phyloP scores from a whole-genome alignment of 2,113 vertebrate genomes.

The Semicossyphus pulcher region DNA sequence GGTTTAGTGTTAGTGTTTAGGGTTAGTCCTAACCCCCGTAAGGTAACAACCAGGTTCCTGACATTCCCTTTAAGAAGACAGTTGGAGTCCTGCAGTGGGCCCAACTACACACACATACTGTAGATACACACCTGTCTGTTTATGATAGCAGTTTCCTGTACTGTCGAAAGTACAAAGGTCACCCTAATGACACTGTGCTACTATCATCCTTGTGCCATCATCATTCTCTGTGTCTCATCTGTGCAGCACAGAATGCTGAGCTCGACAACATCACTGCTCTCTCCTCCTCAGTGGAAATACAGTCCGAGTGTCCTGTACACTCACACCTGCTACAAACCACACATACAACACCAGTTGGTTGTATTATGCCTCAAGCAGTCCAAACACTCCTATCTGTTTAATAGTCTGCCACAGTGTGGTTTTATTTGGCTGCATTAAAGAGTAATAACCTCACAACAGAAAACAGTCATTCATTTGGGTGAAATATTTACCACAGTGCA shows the following conservation, averaged over 20 bases:
- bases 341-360: slow-evolving; percentile 10
- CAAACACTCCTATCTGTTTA: not conserved
- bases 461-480: not conserved
- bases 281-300: slow-evolving; percentile 52
- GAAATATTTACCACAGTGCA: not conserved
- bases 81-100: too few species aligned
- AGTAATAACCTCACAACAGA: not conserved
- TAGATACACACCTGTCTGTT: too few species aligned
- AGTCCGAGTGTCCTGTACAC: slow-evolving; percentile 14
- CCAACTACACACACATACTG: too few species aligned
- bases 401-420: too few species aligned
- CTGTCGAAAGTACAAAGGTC: too few species aligned
- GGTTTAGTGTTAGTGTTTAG: too few species aligned
- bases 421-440: not conserved
- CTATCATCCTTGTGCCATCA: slow-evolving; percentile 2
- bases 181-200: slow-evolving; percentile 14
- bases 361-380: slow-evolving; percentile 15
- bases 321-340: not conserved
- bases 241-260: slow-evolving; percentile 43
- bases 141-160: too few species aligned
- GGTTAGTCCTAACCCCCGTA: too few species aligned
- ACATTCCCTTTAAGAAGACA: too few species aligned
- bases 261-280: not conserved
- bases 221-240: slow-evolving; percentile 17
- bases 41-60: too few species aligned